A percentile compares a stretch with the other conserved stretches of the same genome.
These are phyloP conservation scores for Brachionus paranguensis DNA, from an alignment of 1,140 invertebrate genomes.

Conservation along the genomic window DNA sequence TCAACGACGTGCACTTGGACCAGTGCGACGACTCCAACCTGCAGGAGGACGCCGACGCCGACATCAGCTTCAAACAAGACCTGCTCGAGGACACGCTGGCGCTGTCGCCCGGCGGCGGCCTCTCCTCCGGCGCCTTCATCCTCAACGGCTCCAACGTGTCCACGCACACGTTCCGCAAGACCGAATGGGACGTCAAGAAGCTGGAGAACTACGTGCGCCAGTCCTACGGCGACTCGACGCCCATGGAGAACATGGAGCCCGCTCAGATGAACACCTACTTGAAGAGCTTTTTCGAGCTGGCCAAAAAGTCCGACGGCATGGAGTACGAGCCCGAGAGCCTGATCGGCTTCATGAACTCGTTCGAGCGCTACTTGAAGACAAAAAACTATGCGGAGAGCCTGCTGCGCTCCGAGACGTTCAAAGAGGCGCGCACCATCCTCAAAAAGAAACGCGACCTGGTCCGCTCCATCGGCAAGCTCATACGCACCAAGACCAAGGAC, in stretches of 20 bases:
- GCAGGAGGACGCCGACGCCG: not conserved
- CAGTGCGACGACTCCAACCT: conserved; percentile 33
- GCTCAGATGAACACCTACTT: conserved; percentile 23
- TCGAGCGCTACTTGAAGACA: conserved; percentile 37
- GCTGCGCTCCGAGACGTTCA: not conserved
- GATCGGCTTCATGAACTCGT: conserved; percentile 32
- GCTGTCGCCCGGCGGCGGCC: not conserved
- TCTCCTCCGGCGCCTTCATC: not conserved
- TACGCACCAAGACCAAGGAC: conserved; percentile 34
- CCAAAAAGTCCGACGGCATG: conserved; percentile 15
- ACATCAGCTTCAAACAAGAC: conserved; percentile 19
- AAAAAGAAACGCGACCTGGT: conserved; percentile 35
- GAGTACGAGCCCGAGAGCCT: conserved; percentile 37
- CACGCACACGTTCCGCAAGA: conserved; percentile 32
- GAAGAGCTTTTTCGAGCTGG: conserved; percentile 30
- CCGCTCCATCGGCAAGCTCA: conserved; percentile 14
- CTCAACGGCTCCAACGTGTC: conserved; percentile 22
- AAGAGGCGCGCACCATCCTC: not conserved
- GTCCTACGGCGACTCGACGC: not conserved
- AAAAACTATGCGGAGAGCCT: conserved; percentile 33
- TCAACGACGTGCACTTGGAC: not conserved
- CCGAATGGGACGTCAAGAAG: conserved; percentile 28
- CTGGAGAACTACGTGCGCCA: conserved; percentile 5
- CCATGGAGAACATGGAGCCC: conserved; percentile 33
- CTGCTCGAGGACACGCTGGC: not conserved